Conservation (phyloP, 2,797 vertebrate species). For the Urosaurus nigricauda region DNA sequence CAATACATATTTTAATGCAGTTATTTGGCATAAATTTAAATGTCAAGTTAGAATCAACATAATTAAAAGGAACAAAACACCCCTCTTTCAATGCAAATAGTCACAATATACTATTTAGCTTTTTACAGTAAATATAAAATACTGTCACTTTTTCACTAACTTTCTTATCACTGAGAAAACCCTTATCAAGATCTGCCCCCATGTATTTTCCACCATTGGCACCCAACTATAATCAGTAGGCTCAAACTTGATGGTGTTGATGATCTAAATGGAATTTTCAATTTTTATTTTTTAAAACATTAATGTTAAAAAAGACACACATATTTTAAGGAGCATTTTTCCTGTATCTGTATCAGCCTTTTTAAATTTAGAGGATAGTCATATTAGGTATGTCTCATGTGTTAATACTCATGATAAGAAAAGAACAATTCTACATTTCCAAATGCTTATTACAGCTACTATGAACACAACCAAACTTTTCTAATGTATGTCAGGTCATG, state of each 20-base stretch:
- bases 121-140: too few relatives aligned
- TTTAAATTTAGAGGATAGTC: neutral
- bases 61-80: too few relatives aligned
- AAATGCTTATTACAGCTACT: slow-evolving; percentile 47
- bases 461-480: slow-evolving; percentile 58
- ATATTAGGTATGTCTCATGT: slow-evolving; percentile 35
- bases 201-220: neutral
- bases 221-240: neutral
- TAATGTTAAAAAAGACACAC: neutral
- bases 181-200: neutral
- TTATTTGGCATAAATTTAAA: too few relatives aligned
- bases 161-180: too few relatives aligned
- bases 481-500: slow-evolving; percentile 50
- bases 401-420: slow-evolving; percentile 58
- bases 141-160: too few relatives aligned
- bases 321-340: neutral
- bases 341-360: too few relatives aligned
- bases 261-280: neutral
- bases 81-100: too few relatives aligned
- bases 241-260: neutral
- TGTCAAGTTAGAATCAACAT: too few relatives aligned
- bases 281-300: slow-evolving; percentile 46
- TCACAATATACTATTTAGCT: too few relatives aligned
- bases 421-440: slow-evolving; percentile 56
- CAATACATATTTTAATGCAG: too few relatives aligned